A percentile compares a stretch with the other conserved stretches of the same genome.
Evolutionary conservation across 1,140 invertebrate genomes (phyloP).

Genomic region (Paralvinella palmiformis): DNA sequence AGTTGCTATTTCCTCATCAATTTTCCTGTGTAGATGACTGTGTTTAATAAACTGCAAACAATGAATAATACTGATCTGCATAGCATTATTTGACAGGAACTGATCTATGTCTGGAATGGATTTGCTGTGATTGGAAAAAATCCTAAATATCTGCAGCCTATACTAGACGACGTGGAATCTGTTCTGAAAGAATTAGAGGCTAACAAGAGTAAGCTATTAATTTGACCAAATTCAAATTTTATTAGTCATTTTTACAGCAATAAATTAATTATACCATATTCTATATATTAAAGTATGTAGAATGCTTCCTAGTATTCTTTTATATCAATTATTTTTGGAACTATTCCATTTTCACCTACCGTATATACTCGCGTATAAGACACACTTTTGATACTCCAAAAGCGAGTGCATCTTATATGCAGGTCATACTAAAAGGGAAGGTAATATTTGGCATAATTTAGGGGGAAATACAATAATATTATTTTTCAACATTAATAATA

Average conservation of each 20-base stretch:
- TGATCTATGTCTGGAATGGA: slow-evolving; percentile 90
- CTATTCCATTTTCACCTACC: no score
- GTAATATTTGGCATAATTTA: no score
- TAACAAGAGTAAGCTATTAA: slow-evolving; percentile 48
- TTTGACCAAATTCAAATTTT: background rate
- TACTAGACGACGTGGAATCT: slow-evolving; percentile 67
- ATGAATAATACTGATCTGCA: background rate
- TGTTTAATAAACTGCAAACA: slow-evolving; percentile 1
- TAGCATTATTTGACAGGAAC: slow-evolving; percentile 56
- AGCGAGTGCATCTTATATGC: no score
- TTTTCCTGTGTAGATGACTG: background rate
- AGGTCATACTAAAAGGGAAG: no score
- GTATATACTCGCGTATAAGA: no score
- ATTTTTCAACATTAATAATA: no score
- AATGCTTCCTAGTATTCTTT: no score
- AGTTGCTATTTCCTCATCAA: background rate
- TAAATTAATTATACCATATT: background rate
- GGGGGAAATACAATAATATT: no score
- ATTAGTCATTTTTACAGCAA: background rate
- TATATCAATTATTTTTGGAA: no score
- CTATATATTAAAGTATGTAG: slow-evolving; percentile 4
- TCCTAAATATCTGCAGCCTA: slow-evolving; percentile 60
- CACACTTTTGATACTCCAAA: no score
- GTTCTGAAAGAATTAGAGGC: slow-evolving; percentile 50
- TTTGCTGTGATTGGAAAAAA: slow-evolving; percentile 77